phyloP scores from a whole-genome alignment of 1,140 invertebrate species.

The Lasioglossum albipes region DNA sequence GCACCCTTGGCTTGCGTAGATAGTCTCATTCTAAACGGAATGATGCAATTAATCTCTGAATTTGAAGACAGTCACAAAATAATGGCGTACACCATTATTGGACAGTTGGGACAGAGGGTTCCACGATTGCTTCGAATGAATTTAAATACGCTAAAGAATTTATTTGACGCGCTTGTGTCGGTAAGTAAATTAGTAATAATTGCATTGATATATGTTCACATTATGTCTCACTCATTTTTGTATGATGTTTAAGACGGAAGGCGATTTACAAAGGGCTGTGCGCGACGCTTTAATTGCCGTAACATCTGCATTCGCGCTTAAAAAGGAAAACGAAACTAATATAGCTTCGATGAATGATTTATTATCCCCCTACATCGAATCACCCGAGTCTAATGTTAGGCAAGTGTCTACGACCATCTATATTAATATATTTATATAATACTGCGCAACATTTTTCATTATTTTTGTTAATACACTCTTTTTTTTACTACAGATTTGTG shows the following conservation, averaged over 20 bases:
- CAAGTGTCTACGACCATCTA: slow-evolving; percentile 56
- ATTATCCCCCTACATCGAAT: slow-evolving; percentile 75
- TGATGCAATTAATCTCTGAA: slow-evolving; percentile 75
- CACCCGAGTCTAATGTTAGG: slow-evolving; percentile 72
- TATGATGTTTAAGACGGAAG: slow-evolving; percentile 77
- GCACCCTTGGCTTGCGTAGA: slow-evolving; percentile 73
- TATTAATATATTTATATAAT: slow-evolving; percentile 42
- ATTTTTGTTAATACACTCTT: slow-evolving; percentile 48
- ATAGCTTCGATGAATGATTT: slow-evolving; percentile 81
- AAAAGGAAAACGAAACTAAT: slow-evolving; percentile 68
- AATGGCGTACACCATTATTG: slow-evolving; percentile 89
- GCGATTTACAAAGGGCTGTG: slow-evolving; percentile 80
- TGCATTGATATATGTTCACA: not conserved
- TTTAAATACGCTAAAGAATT: slow-evolving; percentile 83
- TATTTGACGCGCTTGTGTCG: slow-evolving; percentile 84
- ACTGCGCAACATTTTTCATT: not conserved
- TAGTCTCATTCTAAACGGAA: slow-evolving; percentile 75
- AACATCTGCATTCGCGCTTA: slow-evolving; percentile 80
- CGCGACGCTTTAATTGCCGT: slow-evolving; percentile 83
- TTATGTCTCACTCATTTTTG: slow-evolving; percentile 8
- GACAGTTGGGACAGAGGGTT: slow-evolving; percentile 85
- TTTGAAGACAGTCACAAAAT: slow-evolving; percentile 83
- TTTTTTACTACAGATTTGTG: slow-evolving; percentile 82
- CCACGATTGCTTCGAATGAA: slow-evolving; percentile 86
- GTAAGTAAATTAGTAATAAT: slow-evolving; percentile 73